phyloP scores from a whole-genome alignment of 2,113 vertebrate genomes.

The Cnemophilus loriae region DNA sequence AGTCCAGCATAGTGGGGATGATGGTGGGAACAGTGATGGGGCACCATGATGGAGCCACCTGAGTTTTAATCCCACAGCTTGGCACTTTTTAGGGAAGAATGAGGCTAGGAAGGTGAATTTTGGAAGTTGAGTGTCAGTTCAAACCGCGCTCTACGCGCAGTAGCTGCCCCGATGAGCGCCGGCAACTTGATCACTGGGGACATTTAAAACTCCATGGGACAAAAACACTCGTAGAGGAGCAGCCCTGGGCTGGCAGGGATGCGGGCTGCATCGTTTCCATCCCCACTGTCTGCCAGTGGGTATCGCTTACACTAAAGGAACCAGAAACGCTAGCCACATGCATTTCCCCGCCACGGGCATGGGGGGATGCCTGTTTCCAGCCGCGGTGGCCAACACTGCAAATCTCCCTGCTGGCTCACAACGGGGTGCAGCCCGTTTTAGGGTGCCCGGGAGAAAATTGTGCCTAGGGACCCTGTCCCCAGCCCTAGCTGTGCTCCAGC shows the following conservation, averaged over 20 bases:
- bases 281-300: background rate
- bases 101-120: background rate
- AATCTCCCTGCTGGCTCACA: background rate
- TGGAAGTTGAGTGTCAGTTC: background rate
- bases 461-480: accelerated
- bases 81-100: accelerated
- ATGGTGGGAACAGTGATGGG: background rate
- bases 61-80: accelerated
- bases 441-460: accelerated
- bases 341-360: background rate
- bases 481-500: accelerated
- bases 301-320: conserved; percentile 21
- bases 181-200: conserved; percentile 17
- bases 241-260: background rate
- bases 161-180: background rate
- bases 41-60: accelerated
- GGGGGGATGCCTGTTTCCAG: background rate
- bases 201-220: background rate
- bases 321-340: conserved; percentile 1
- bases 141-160: accelerated
- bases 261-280: conserved; percentile 26
- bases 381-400: background rate
- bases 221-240: conserved; percentile 44
- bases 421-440: accelerated
- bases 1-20: background rate